Base-by-base conservation (phyloP, 2,888 invertebrate genomes). In the Pristionchus mayeri region DNA sequence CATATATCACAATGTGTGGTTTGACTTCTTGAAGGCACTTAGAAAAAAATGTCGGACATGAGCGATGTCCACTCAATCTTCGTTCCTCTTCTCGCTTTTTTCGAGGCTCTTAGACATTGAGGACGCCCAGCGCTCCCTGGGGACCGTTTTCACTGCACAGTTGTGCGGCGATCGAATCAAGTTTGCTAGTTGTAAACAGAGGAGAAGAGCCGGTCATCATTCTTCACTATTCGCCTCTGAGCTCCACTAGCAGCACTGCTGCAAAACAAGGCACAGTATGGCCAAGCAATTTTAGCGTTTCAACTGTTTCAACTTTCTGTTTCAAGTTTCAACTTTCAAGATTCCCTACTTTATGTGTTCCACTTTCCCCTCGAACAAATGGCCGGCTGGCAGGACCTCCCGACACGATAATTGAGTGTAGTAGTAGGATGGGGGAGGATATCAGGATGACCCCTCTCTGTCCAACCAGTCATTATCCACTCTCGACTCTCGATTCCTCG, bases 401-500 rank as follows among this genome's bases (percentile, higher is more conserved):
- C 18, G 78, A 52, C 50, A 78, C 50, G 78, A 78, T 48, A 52
- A 78, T 52, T 48, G 52, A 52, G 78, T 52, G 50, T 30, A 75
- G 78, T 48, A 50, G 71, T 44, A 21, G 50, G 78, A 78, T 78
- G 50, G 6, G 50, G 50, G 52, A 52, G 27, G 52, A 52, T 52
- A 52, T 48, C 50, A 78, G 78, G 50, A 78, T 48, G 50, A 78
- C 50, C 52, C 78, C 50, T n/a, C n/a, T n/a, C 21, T 3, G 13
- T n/a, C 57, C n/a, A 80, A 78, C 76, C 34, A 78, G 50, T 78
- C 76, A 78, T 78, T 78, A 78, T 78, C 76, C 76, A 50, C 63
- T 63, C 63, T 63, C 48, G 48, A 34, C 82, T 80, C 80, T 50
- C 63, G 34, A 37, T 81, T 54, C 27, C 60, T 40, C 30, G 27